phyloP scores from a whole-genome alignment of 2,113 vertebrate genomes.

The Triplophysa dalaica region DNA sequence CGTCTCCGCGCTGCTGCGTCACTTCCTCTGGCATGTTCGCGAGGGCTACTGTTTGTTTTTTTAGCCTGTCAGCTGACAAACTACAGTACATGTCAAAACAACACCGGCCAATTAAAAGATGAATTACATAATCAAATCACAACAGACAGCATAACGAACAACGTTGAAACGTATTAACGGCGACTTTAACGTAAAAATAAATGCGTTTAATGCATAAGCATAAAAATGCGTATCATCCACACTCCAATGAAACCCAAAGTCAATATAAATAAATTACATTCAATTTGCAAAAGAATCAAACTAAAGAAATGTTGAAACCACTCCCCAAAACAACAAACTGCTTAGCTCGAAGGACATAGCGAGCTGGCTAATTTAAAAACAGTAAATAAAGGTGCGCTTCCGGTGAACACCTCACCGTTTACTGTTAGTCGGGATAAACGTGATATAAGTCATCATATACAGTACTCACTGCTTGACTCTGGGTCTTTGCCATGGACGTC shows the following conservation, averaged over 20 bases:
- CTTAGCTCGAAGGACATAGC: slow-evolving; percentile 21
- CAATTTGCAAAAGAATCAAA: not conserved
- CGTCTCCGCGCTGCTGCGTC: slow-evolving; percentile 16
- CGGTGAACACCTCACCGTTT: not conserved
- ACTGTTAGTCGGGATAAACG: too few relatives aligned
- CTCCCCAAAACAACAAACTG: slow-evolving; percentile 13
- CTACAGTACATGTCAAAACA: slow-evolving; percentile 10
- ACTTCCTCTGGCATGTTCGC: slow-evolving; percentile 31
- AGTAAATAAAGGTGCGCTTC: not conserved
- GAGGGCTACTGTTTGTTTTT: slow-evolving; percentile 31
- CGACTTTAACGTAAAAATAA: not conserved
- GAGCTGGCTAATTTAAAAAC: slow-evolving; percentile 1
- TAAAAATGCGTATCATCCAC: not conserved
- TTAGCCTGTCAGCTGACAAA: slow-evolving; percentile 35
- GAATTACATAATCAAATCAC: not conserved
- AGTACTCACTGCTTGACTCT: slow-evolving; percentile 81
- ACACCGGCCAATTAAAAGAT: not conserved
- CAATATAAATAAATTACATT: not conserved
- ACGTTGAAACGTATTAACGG: not conserved
- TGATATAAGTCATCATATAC: slow-evolving; percentile 5
- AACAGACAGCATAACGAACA: not conserved
- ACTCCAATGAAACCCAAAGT: not conserved
- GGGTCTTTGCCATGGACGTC: slow-evolving; percentile 85
- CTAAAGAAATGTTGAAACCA: not conserved
- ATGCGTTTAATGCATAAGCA: not conserved